Conservation (phyloP, 2,113 vertebrate genomes). For the Eurystomus gularis region DNA sequence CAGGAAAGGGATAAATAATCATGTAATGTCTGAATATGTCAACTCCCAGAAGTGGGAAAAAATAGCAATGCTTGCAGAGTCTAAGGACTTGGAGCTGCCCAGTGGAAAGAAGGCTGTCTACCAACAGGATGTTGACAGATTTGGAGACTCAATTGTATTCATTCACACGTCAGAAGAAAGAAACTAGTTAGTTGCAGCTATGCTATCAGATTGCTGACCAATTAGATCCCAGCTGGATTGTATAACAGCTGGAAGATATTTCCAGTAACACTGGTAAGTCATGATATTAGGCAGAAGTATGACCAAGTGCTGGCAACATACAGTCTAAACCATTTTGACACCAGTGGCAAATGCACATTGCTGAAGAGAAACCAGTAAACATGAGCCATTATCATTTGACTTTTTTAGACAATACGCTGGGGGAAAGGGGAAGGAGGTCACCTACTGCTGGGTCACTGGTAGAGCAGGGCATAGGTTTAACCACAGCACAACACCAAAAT, state of each 20-base stretch:
- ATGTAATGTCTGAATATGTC: neutral
- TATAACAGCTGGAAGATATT: slow-evolving; percentile 13
- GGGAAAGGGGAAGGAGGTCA: neutral
- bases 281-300: neutral
- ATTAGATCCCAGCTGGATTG: neutral
- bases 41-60: neutral
- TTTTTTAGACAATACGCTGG: neutral
- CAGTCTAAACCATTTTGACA: neutral
- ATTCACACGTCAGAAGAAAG: neutral
- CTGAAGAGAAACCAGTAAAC: neutral
- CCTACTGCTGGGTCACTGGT: neutral
- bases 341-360: neutral
- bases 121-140: slow-evolving; percentile 10
- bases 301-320: neutral
- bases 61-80: neutral
- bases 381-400: neutral
- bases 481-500: neutral
- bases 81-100: neutral
- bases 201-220: slow-evolving; percentile 6
- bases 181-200: neutral
- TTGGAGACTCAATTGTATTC: slow-evolving; percentile 8
- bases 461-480: neutral
- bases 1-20: neutral
- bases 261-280: neutral
- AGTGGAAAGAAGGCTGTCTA: neutral